Base-by-base conservation (phyloP, 2,888 invertebrate species). In the Synanthedon formicaeformis region DNA sequence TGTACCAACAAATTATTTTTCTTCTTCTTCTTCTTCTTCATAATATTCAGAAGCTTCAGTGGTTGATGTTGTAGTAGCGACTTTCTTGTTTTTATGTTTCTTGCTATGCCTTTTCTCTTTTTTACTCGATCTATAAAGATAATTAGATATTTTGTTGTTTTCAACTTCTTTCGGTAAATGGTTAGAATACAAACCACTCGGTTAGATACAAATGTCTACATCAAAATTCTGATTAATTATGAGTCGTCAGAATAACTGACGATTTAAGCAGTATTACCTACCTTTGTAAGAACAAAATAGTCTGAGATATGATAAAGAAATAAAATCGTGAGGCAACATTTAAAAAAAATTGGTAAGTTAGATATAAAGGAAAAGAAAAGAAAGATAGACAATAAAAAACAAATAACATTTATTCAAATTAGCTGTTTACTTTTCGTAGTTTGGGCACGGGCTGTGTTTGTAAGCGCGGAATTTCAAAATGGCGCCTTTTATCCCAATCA, bases 401-500 rank as follows among this genome's bases (percentile, higher is more conserved):
- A 34, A 23, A 23, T 34, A 34, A 34, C 45, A 45, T 45, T 45
- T 45, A 45, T 13, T 45, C 13, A 45, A 13, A 45, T 16, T 49
- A 49, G 11, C 8, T 8, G 10, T 16, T 65, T 73, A 79, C 80
- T 73, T 75, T 18, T 67, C 62, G 27, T 58, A 57, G 13, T 67
- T 62, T 14, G 67, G 56, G 57, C 86, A 86, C 0, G 84, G 81
- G 50, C 70, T 77, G 50, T 65, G 73, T 50, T 85, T 81, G 48
- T 75, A 64, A 0, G 73, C 76, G 1, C 69, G 75, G 55, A 75
- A 86, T 57, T 79, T 86, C 55, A 80, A 55, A 40, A 87, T 71
- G 0, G 68, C 67, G 11, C 78, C 78, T 55, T 81, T 81, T 0
- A 82, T 63, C 4, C 87, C 87, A 16, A 87, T 74, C 3, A 82